A percentile compares a stretch with the other conserved stretches of the same genome.
Evolutionary conservation across 2,797 vertebrate species (phyloP).

Genomic region (Linurgus olivaceus): DNA sequence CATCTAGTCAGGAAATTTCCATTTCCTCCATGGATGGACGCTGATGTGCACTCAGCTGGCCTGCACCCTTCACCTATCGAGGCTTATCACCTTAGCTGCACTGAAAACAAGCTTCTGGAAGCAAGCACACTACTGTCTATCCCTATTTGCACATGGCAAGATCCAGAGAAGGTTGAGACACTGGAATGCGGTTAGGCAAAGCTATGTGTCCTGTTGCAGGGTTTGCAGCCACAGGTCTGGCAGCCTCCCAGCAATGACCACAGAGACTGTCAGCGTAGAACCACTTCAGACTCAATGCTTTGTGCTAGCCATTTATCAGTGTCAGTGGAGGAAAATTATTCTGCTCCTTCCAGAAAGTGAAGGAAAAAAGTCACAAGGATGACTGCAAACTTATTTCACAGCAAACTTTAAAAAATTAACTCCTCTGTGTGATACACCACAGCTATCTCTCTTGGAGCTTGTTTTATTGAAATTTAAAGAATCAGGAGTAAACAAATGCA

Average conservation of each 20-base stretch:
- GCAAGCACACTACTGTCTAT: accelerated
- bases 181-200: accelerated
- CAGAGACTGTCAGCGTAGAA: neutral
- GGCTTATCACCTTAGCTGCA: neutral
- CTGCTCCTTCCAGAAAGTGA: neutral
- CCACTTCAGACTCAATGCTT: neutral
- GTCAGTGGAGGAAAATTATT: neutral
- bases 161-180: neutral
- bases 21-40: neutral
- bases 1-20: neutral
- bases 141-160: accelerated
- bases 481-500: neutral
- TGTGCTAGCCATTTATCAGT: neutral
- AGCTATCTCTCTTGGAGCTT: neutral
- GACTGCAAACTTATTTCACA: neutral
- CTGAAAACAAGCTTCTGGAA: neutral
- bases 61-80: accelerated
- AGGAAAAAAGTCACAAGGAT: neutral
- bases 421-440: neutral
- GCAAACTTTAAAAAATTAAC: neutral
- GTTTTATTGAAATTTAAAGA: neutral
- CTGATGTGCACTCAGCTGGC: neutral
- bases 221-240: neutral
- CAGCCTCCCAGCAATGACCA: neutral
- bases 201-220: accelerated